Percentiles rank a stretch among this genome's conserved stretches.
These are phyloP conservation scores for Neelides sp. DNA, from an alignment of 1,140 invertebrate species.

Conservation along the genomic window DNA sequence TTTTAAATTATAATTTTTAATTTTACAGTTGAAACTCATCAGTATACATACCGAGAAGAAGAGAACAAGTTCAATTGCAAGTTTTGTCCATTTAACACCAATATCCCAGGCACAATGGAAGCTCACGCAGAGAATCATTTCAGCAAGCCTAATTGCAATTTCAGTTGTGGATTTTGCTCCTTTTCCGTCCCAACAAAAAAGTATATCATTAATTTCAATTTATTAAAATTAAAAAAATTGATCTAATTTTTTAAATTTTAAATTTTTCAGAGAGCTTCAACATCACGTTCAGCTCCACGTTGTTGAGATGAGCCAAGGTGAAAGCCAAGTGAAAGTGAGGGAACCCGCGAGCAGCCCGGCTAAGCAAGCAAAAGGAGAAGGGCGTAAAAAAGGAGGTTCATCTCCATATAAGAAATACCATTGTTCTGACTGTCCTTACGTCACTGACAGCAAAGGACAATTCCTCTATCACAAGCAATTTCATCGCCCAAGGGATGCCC, in stretches of 20 bases:
- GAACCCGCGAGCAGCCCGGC: too few species aligned
- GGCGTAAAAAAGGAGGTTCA: not conserved
- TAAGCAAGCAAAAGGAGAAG: too few species aligned
- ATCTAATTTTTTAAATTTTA: too few species aligned
- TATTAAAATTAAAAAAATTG: not conserved
- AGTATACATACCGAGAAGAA: conserved; percentile 12
- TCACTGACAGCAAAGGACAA: conserved; percentile 68
- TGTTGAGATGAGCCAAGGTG: conserved; percentile 22
- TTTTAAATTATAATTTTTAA: too few species aligned
- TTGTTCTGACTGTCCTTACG: conserved; percentile 61
- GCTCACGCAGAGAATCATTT: conserved; percentile 60
- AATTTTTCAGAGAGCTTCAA: conserved; percentile 34
- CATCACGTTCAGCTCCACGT: conserved; percentile 36
- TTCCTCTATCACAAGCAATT: conserved; percentile 72
- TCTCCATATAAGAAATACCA: conserved; percentile 45
- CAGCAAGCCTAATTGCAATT: conserved; percentile 51
- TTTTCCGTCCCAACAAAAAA: conserved; percentile 53
- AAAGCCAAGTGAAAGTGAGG: too few species aligned
- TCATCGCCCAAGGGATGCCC: conserved; percentile 55
- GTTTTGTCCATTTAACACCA: conserved; percentile 59
- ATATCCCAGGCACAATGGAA: conserved; percentile 49
- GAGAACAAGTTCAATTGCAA: conserved; percentile 42
- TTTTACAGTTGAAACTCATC: conserved; percentile 14
- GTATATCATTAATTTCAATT: too few species aligned
- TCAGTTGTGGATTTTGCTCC: conserved; percentile 68